phyloP scores from a whole-genome alignment of 2,113 vertebrate species.

The Crypturellus undulatus region DNA sequence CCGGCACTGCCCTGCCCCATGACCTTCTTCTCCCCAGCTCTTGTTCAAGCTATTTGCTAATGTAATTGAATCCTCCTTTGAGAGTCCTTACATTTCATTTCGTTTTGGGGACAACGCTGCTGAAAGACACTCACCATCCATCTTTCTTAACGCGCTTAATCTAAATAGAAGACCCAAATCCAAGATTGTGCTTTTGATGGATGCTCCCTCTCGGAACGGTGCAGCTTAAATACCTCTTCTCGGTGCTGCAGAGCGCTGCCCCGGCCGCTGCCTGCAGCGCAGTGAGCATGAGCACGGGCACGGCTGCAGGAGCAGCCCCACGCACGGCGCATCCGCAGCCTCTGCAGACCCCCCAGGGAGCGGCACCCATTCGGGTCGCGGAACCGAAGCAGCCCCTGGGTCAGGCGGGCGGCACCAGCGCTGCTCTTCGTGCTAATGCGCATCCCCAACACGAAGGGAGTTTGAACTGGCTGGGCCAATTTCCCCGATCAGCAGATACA shows the following conservation, averaged over 20 bases:
- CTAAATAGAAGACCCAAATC: conserved; percentile 89
- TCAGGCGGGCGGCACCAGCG: no score
- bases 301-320: no score
- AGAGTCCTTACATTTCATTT: conserved; percentile 86
- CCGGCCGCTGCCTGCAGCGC: no score
- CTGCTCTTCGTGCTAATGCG: rapidly evolving
- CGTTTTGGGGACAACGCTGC: conserved; percentile 86
- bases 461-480: neutral
- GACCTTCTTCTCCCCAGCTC: conserved; percentile 57
- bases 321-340: no score
- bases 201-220: conserved; percentile 75
- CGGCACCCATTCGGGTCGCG: neutral
- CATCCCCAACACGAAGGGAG: neutral
- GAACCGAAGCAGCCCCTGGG: no score
- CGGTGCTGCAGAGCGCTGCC: conserved; percentile 63
- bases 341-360: no score
- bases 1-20: conserved; percentile 42
- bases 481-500: neutral
- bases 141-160: conserved; percentile 93
- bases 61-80: conserved; percentile 86
- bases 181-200: conserved; percentile 86
- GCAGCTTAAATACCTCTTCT: conserved; percentile 76
- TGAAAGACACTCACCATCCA: conserved; percentile 85
- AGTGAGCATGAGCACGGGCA: no score
- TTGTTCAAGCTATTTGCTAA: conserved; percentile 75